A percentile compares a stretch with the other conserved stretches of the same genome.
These are phyloP conservation scores for Drosophila meridionalis DNA, from an alignment of 2,888 invertebrate species.

Conservation along the genomic window DNA sequence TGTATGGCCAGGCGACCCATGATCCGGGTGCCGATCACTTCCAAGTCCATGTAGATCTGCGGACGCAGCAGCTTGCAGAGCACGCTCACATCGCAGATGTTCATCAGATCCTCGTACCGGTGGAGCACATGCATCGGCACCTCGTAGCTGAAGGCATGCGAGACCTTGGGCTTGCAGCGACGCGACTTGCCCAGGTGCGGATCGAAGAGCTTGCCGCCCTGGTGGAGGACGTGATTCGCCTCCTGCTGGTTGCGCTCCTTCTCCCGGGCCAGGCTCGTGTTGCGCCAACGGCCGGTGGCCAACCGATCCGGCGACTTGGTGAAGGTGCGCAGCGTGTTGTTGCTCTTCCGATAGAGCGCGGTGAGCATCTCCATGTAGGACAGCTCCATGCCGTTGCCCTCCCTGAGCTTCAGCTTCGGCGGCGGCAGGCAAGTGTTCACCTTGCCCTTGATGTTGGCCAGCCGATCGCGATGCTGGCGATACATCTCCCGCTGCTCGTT, in stretches of 20 bases:
- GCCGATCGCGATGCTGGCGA: constrained; percentile 69
- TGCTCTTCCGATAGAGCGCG: constrained; percentile 66
- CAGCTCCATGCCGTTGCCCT: constrained; percentile 62
- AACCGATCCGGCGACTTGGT: constrained; percentile 67
- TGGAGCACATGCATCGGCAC: constrained; percentile 75
- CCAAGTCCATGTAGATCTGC: constrained; percentile 78
- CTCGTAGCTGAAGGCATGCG: constrained; percentile 54
- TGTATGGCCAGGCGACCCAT: constrained; percentile 77
- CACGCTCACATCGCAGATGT: constrained; percentile 56
- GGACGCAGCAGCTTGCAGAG: constrained; percentile 79
- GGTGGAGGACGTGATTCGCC: constrained; percentile 44
- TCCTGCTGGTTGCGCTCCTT: constrained; percentile 63
- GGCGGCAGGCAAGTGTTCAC: constrained; percentile 59
- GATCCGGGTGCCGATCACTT: constrained; percentile 55
- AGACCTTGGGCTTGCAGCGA: constrained; percentile 16
- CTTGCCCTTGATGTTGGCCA: constrained; percentile 75
- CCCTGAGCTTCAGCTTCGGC: constrained; percentile 44
- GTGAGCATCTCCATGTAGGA: constrained; percentile 77
- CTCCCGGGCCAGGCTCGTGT: constrained; percentile 54
- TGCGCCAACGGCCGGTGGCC: constrained; percentile 67
- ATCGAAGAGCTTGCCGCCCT: constrained; percentile 67
- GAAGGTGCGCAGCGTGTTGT: constrained; percentile 55
- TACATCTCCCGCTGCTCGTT: constrained; percentile 68
- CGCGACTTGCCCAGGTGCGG: constrained; percentile 36
- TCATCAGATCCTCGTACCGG: constrained; percentile 72